phyloP scores from a whole-genome alignment of 2,888 invertebrate species.

The Orchestes rusci region DNA sequence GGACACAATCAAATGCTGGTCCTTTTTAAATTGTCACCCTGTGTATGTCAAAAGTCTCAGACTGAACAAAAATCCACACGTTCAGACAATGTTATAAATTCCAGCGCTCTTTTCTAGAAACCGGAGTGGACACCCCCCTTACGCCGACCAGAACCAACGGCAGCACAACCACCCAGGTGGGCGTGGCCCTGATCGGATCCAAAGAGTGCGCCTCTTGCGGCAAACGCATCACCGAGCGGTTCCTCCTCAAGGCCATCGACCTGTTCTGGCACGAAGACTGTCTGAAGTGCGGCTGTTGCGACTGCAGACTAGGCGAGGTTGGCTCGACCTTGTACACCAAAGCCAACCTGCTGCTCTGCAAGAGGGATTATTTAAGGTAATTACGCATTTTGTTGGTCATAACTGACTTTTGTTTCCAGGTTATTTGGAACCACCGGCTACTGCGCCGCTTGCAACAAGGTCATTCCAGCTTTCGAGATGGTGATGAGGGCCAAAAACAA shows the following conservation, averaged over 20 bases:
- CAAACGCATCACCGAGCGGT: constrained; percentile 71
- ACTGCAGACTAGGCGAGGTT: constrained; percentile 88
- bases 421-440: constrained; percentile 86
- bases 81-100: too few species aligned
- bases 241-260: constrained; percentile 77
- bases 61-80: too few species aligned
- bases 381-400: constrained; percentile 27
- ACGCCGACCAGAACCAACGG: constrained; percentile 30
- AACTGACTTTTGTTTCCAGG: constrained; percentile 46
- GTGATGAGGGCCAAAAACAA: constrained; percentile 90
- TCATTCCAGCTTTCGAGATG: constrained; percentile 92
- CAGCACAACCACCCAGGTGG: constrained; percentile 31
- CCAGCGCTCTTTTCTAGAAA: constrained; percentile 42
- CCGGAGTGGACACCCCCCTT: constrained; percentile 42
- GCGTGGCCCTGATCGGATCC: constrained; percentile 31
- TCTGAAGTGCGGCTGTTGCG: constrained; percentile 86
- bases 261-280: constrained; percentile 93
- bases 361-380: constrained; percentile 91
- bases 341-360: constrained; percentile 84
- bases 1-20: too few species aligned
- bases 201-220: constrained; percentile 80
- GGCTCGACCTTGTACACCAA: constrained; percentile 87
- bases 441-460: constrained; percentile 87
- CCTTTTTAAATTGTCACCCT: too few species aligned
- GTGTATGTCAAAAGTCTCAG: too few species aligned